phyloP scores from a whole-genome alignment of 1,140 invertebrate species.

The Pogonognathellus flavescens region DNA sequence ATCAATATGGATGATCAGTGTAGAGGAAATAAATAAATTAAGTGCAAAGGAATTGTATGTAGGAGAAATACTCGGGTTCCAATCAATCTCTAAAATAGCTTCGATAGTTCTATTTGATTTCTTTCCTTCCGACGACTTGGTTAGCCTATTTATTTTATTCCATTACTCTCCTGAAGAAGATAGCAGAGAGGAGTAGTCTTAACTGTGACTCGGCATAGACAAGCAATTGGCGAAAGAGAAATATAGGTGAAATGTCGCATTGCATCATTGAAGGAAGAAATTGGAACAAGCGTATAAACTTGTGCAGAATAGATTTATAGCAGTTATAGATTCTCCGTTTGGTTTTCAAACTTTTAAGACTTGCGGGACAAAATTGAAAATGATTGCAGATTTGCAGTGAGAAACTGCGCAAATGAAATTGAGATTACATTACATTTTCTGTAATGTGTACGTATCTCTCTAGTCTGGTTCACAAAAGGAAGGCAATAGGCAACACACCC shows the following conservation, averaged over 20 bases:
- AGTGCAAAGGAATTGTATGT: background rate
- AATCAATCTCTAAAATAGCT: constrained; percentile 18
- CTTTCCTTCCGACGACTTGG: background rate
- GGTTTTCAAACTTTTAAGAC: background rate
- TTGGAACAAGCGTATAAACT: constrained; percentile 12
- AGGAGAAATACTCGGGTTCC: background rate
- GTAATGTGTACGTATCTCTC: background rate
- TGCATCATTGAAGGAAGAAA: constrained; percentile 24
- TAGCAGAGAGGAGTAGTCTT: background rate
- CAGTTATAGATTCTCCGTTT: too few species aligned
- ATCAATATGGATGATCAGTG: background rate
- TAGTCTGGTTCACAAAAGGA: background rate
- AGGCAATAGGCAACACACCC: background rate
- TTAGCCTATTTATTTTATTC: constrained; percentile 3
- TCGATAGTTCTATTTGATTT: background rate
- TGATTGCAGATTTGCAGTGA: constrained; percentile 32
- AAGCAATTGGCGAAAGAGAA: constrained; percentile 15
- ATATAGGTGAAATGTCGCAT: constrained; percentile 46
- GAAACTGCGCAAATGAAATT: constrained; percentile 36
- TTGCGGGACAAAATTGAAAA: constrained; percentile 37
- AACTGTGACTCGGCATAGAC: too few species aligned
- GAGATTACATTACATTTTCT: constrained; percentile 28
- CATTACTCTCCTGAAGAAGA: background rate
- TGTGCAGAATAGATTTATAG: background rate
- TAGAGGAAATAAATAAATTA: constrained; percentile 26